Conservation (phyloP, 2,113 vertebrate genomes). For the Seriola quinqueradiata region DNA sequence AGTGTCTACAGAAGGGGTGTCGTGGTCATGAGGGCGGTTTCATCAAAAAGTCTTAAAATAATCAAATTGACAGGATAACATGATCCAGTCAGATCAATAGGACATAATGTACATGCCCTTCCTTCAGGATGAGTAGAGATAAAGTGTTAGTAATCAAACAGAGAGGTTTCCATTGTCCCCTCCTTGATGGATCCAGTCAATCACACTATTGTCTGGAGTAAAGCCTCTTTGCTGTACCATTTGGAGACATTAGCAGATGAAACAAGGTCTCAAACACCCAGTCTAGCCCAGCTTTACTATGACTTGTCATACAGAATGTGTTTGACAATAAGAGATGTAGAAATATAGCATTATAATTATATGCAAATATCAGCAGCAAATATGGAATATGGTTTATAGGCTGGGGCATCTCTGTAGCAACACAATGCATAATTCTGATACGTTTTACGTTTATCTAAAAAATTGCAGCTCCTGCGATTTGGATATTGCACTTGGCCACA, state of each 20-base stretch:
- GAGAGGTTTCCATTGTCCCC: conserved; percentile 51
- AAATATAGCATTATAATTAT: background rate
- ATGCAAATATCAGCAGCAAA: no score
- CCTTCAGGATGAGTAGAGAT: conserved; percentile 13
- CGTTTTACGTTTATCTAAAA: no score
- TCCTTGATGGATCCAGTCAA: conserved; percentile 52
- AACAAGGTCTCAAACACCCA: conserved; percentile 25
- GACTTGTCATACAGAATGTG: conserved; percentile 1
- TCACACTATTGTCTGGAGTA: conserved; percentile 56
- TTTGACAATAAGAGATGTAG: background rate
- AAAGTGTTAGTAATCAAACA: conserved; percentile 56
- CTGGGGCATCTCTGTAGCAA: no score
- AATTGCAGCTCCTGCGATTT: no score
- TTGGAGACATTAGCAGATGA: conserved; percentile 66
- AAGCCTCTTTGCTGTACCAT: conserved; percentile 67
- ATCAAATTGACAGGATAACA: conserved; percentile 16
- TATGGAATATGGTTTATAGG: no score
- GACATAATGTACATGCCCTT: background rate
- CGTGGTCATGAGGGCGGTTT: background rate
- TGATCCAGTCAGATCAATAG: conserved; percentile 5
- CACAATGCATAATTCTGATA: no score
- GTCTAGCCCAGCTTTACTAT: conserved; percentile 25
- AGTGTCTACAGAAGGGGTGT: background rate
- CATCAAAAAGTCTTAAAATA: conserved; percentile 17
- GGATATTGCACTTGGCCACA: no score